These are phyloP conservation scores for Diaphora mendica DNA, from an alignment of 2,888 invertebrate species.

Conservation along the genomic window DNA sequence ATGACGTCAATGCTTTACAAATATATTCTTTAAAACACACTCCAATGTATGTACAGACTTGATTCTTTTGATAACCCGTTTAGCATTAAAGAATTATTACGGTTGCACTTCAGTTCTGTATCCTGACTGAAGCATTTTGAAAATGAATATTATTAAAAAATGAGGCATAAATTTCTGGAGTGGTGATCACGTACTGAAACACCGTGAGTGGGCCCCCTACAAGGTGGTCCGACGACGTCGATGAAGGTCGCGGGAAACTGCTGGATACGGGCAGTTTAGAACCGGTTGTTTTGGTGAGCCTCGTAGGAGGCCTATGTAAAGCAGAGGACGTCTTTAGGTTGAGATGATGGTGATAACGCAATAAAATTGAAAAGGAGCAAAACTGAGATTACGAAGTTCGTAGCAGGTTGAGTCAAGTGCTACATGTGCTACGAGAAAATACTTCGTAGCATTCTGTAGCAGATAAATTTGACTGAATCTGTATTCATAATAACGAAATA, in stretches of 20 bases:
- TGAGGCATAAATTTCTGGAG: too few relatives aligned
- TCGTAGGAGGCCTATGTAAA: too few relatives aligned
- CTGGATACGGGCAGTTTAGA: too few relatives aligned
- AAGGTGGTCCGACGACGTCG: too few relatives aligned
- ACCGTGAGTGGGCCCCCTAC: too few relatives aligned
- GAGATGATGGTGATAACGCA: too few relatives aligned
- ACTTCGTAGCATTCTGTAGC: background rate
- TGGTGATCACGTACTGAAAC: too few relatives aligned
- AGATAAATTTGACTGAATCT: background rate
- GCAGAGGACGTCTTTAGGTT: too few relatives aligned
- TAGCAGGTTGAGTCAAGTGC: constrained; percentile 21
- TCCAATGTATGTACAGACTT: background rate
- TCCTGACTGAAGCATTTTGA: background rate
- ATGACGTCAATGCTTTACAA: background rate
- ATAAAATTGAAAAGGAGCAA: background rate
- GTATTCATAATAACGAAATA: constrained; percentile 3
- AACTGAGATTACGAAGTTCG: background rate
- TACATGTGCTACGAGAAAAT: constrained; percentile 29
- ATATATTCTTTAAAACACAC: background rate
- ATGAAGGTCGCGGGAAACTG: too few relatives aligned
- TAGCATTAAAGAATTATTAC: background rate
- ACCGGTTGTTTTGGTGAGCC: too few relatives aligned
- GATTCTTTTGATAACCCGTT: background rate
- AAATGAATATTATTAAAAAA: background rate
- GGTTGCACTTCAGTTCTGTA: background rate